Conservation (phyloP, 2,888 invertebrate genomes). For the Hirtodrosophila duncani region DNA sequence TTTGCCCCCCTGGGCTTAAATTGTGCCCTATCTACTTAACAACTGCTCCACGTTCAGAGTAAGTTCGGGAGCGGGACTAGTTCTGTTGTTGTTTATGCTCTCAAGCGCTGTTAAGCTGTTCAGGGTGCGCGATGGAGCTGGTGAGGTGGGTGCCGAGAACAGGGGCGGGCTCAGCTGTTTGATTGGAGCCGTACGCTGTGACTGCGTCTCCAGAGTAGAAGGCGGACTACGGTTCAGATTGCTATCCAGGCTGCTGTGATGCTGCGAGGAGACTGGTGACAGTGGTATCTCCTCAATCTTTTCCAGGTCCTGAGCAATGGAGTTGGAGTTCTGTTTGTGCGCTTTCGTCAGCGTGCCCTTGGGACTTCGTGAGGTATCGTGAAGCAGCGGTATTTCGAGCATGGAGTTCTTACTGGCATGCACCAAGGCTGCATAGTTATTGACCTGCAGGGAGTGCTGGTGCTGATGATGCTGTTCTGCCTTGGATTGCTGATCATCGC, state of each 20-base stretch:
- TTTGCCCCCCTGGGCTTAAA: slow-evolving; percentile 56
- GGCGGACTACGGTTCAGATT: slow-evolving; percentile 77
- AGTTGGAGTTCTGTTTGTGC: slow-evolving; percentile 84
- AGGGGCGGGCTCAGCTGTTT: slow-evolving; percentile 45
- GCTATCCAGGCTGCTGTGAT: slow-evolving; percentile 77
- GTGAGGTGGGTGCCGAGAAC: slow-evolving; percentile 70
- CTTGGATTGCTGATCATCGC: slow-evolving; percentile 80
- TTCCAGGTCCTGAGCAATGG: slow-evolving; percentile 84
- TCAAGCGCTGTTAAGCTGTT: slow-evolving; percentile 55
- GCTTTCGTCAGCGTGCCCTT: slow-evolving; percentile 76
- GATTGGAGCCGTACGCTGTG: slow-evolving; percentile 47
- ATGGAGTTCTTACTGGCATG: slow-evolving; percentile 61
- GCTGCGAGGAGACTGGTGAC: slow-evolving; percentile 79
- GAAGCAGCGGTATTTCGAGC: slow-evolving; percentile 76
- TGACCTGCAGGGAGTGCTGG: slow-evolving; percentile 60
- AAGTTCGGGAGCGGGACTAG: slow-evolving; percentile 62
- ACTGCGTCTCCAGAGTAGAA: slow-evolving; percentile 67
- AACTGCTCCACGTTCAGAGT: slow-evolving; percentile 73
- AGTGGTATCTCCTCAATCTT: slow-evolving; percentile 84
- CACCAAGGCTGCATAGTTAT: slow-evolving; percentile 50
- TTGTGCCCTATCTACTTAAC: slow-evolving; percentile 76
- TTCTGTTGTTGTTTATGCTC: slow-evolving; percentile 26
- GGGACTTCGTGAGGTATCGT: slow-evolving; percentile 76
- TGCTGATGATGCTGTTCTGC: slow-evolving; percentile 64
- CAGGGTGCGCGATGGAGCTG: slow-evolving; percentile 68